Percentiles rank a stretch among this genome's conserved stretches.
Conservation (phyloP, 2,888 invertebrate species). For the Cheilosia impressa region DNA sequence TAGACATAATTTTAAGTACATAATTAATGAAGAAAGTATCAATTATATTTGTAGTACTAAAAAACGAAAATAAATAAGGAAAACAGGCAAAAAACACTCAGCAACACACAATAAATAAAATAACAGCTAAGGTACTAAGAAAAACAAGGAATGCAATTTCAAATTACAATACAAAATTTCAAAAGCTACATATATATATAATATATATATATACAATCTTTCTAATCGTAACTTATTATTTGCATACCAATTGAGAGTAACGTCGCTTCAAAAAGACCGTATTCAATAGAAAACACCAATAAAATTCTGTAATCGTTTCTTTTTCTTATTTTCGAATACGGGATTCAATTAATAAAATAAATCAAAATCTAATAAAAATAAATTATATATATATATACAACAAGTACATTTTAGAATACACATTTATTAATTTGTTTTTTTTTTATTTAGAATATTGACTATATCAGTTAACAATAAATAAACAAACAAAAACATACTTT, state of each 20-base stretch:
- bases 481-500: slow-evolving; percentile 3
- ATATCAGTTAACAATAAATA: slow-evolving; percentile 12
- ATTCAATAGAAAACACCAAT: slow-evolving; percentile 5
- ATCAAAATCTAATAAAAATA: slow-evolving; percentile 13
- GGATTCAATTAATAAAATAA: slow-evolving; percentile 42
- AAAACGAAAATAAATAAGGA: slow-evolving; percentile 54
- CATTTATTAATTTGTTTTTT: slow-evolving; percentile 17
- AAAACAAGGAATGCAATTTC: slow-evolving; percentile 11
- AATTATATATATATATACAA: slow-evolving; percentile 19
- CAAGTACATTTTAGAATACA: slow-evolving; percentile 28
- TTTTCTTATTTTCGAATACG: slow-evolving; percentile 11
- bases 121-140: slow-evolving; percentile 27
- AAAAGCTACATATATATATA: slow-evolving; percentile 12
- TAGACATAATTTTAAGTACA: slow-evolving; percentile 71
- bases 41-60: slow-evolving; percentile 70
- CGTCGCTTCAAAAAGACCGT: slow-evolving; percentile 30
- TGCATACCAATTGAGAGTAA: slow-evolving; percentile 34
- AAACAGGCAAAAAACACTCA: slow-evolving; percentile 43
- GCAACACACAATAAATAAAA: slow-evolving; percentile 33
- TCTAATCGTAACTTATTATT: slow-evolving; percentile 21
- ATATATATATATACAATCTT: slow-evolving; percentile 17
- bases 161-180: slow-evolving; percentile 28
- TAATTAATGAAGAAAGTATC: slow-evolving; percentile 59
- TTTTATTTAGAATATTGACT: slow-evolving; percentile 10
- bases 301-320: neutral